These are phyloP conservation scores for Sciurus carolinensis DNA, from an alignment of 2,797 vertebrate genomes.

Conservation along the genomic window DNA sequence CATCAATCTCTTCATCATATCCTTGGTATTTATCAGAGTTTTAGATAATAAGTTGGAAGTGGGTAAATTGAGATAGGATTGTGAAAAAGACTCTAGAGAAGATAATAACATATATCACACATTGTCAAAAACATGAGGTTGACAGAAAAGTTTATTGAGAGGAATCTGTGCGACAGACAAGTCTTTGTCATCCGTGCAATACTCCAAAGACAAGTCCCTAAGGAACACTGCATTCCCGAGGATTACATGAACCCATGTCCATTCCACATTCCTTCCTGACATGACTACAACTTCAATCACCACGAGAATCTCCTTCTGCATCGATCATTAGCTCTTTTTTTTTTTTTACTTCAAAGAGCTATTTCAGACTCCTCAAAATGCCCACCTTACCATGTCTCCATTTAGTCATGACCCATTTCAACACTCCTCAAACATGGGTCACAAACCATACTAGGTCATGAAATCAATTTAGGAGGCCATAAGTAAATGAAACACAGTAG, in stretches of 20 bases:
- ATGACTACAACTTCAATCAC: background rate
- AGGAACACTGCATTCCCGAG: background rate
- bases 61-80: background rate
- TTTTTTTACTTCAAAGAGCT: background rate
- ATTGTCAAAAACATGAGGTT: background rate
- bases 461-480: background rate
- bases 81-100: background rate
- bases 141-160: background rate
- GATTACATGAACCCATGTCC: background rate
- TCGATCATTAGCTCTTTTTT: background rate
- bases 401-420: background rate
- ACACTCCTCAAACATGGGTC: conserved; percentile 16
- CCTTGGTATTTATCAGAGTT: conserved; percentile 1
- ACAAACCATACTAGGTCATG: background rate
- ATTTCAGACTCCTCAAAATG: background rate
- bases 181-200: background rate
- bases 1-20: background rate
- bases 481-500: background rate
- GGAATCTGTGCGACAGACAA: background rate
- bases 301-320: background rate
- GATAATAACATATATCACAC: background rate
- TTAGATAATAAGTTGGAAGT: background rate
- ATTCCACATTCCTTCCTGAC: background rate
- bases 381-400: background rate
- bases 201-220: background rate